Percentiles rank a stretch among this genome's conserved stretches.
Conservation (phyloP, 1,140 invertebrate species). For the Formica selysi region DNA sequence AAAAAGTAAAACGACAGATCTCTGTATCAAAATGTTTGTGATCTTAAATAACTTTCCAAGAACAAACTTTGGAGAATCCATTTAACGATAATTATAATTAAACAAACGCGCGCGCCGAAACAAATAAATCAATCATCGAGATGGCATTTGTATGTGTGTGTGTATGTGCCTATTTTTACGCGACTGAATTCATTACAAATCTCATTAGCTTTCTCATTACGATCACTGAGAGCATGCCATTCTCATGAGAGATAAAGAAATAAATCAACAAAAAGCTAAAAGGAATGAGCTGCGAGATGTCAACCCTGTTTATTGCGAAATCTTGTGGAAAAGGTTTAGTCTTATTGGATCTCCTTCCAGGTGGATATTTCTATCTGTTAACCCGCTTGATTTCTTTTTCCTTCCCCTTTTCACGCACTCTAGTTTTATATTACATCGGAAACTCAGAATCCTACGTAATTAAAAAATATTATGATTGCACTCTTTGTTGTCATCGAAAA, state of each 20-base stretch:
- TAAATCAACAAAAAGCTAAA: constrained; percentile 33
- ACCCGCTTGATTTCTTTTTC: neutral
- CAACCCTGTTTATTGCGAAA: constrained; percentile 31
- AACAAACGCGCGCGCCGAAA: neutral
- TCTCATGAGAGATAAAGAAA: constrained; percentile 42
- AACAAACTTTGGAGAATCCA: neutral
- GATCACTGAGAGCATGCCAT: neutral
- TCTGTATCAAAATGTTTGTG: neutral
- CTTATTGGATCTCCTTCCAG: constrained; percentile 56
- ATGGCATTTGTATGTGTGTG: neutral
- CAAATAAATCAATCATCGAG: neutral
- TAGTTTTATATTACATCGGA: constrained; percentile 49
- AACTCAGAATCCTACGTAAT: constrained; percentile 28
- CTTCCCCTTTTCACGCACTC: neutral
- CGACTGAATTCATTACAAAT: constrained; percentile 3
- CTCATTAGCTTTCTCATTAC: neutral
- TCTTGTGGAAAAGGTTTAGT: constrained; percentile 65
- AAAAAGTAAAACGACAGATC: neutral
- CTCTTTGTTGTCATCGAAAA: neutral
- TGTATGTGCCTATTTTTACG: neutral
- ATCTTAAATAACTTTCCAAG: neutral
- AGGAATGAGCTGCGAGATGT: constrained; percentile 7
- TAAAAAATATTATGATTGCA: neutral
- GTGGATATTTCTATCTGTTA: constrained; percentile 35
- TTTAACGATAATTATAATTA: neutral